Percentiles rank a stretch among this genome's conserved stretches.
These are phyloP conservation scores for Coturnix japonica DNA, from an alignment of 2,113 vertebrate genomes.

Conservation along the genomic window DNA sequence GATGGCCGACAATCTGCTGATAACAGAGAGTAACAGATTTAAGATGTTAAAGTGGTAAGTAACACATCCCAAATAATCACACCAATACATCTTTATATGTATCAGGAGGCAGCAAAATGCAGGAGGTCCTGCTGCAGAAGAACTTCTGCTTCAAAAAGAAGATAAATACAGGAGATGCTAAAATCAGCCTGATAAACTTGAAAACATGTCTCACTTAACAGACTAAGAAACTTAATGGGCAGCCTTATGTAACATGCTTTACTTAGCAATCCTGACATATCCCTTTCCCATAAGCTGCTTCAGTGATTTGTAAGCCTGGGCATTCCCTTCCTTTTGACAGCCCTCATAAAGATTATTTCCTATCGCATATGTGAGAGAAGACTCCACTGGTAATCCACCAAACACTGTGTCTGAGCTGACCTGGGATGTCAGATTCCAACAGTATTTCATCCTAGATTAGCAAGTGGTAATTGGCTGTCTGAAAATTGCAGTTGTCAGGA, in stretches of 20 bases:
- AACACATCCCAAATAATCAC: neutral
- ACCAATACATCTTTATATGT: neutral
- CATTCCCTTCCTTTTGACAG: conserved; percentile 4
- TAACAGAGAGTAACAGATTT: neutral
- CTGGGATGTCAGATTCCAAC: neutral
- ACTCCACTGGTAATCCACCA: conserved; percentile 23
- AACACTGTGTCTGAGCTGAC: neutral
- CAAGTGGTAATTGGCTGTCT: conserved; percentile 9
- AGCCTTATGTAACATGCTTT: neutral
- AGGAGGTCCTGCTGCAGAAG: neutral
- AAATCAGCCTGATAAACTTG: neutral
- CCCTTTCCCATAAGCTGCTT: neutral
- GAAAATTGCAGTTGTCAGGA: conserved; percentile 29
- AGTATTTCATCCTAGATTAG: conserved; percentile 8
- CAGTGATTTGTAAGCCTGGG: neutral
- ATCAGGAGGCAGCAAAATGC: neutral
- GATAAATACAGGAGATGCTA: neutral
- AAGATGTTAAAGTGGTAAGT: neutral
- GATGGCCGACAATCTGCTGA: neutral
- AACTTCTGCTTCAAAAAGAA: neutral
- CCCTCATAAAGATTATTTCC: conserved; percentile 24
- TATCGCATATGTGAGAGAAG: neutral
- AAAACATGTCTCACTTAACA: neutral
- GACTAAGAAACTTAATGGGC: neutral
- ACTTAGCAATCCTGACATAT: neutral